Conservation (phyloP, 2,113 vertebrate species). For the Ictalurus furcatus region DNA sequence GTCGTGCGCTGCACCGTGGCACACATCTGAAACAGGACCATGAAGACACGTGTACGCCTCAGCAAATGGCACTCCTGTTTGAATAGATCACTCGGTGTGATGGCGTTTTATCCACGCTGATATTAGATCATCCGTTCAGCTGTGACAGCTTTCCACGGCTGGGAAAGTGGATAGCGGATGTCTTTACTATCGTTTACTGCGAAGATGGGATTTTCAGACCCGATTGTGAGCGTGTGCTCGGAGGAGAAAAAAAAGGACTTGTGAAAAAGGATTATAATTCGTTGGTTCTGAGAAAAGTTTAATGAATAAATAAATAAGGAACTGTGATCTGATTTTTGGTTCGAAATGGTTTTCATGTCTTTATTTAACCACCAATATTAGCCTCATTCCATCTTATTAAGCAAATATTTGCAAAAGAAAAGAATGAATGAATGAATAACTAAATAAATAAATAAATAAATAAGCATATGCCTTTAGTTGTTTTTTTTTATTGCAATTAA, state of each 20-base stretch:
- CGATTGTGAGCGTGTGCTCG: conserved; percentile 36
- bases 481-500: background rate
- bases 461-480: background rate
- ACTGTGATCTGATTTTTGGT: background rate
- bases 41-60: conserved; percentile 25
- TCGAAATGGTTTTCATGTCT: background rate
- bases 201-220: conserved; percentile 21
- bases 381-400: background rate
- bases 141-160: conserved; percentile 31
- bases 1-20: conserved; percentile 61
- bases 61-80: conserved; percentile 45
- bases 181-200: conserved; percentile 42
- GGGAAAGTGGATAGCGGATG: conserved; percentile 10
- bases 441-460: background rate
- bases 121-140: conserved; percentile 49
- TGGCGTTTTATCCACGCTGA: conserved; percentile 46
- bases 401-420: background rate
- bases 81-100: conserved; percentile 44
- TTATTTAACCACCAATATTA: background rate
- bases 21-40: conserved; percentile 41
- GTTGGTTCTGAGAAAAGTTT: background rate
- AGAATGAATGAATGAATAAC: background rate
- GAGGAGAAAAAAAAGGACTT: background rate
- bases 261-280: background rate
- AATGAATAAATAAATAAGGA: background rate